Percentiles rank a stretch among this genome's conserved stretches.
phyloP scores from a whole-genome alignment of 2,113 vertebrate species.

The Melanostigma gelatinosum region DNA sequence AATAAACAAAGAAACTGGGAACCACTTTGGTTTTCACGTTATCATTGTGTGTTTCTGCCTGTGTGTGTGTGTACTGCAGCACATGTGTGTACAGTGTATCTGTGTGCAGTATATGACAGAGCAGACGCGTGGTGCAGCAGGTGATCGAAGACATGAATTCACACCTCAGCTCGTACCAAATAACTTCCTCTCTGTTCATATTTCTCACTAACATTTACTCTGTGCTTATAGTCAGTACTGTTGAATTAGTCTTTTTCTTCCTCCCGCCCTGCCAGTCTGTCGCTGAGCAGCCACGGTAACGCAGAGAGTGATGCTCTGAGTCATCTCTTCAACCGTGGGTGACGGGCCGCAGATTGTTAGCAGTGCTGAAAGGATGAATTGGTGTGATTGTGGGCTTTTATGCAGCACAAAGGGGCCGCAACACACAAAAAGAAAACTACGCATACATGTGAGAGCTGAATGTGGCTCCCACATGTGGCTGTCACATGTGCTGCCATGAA shows the following conservation, averaged over 20 bases:
- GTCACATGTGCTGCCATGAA: slow-evolving; percentile 55
- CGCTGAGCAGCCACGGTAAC: slow-evolving; percentile 17
- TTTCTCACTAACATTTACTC: slow-evolving; percentile 17
- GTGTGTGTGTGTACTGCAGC: neutral
- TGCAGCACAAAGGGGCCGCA: slow-evolving; percentile 40
- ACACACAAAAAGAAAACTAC: slow-evolving; percentile 6
- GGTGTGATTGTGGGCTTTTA: slow-evolving; percentile 58
- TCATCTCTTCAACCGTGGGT: slow-evolving; percentile 64
- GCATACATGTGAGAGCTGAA: slow-evolving; percentile 33
- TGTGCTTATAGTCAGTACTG: neutral
- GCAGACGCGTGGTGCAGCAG: slow-evolving; percentile 24
- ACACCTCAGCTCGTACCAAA: neutral
- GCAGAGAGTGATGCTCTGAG: slow-evolving; percentile 53
- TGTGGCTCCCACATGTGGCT: slow-evolving; percentile 57
- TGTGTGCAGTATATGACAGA: neutral
- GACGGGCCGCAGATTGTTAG: slow-evolving; percentile 30
- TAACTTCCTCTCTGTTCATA: slow-evolving; percentile 6
- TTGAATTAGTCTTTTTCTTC: neutral
- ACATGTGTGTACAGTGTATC: neutral
- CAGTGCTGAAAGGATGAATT: slow-evolving; percentile 34
- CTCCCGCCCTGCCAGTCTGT: slow-evolving; percentile 13
- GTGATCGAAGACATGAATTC: slow-evolving; percentile 16
- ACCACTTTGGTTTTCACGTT: slow-evolving; percentile 21
- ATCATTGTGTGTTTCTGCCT: neutral
- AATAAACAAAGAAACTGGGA: slow-evolving; percentile 69